phyloP scores from a whole-genome alignment of 2,797 vertebrate species.

The Perodicticus potto region DNA sequence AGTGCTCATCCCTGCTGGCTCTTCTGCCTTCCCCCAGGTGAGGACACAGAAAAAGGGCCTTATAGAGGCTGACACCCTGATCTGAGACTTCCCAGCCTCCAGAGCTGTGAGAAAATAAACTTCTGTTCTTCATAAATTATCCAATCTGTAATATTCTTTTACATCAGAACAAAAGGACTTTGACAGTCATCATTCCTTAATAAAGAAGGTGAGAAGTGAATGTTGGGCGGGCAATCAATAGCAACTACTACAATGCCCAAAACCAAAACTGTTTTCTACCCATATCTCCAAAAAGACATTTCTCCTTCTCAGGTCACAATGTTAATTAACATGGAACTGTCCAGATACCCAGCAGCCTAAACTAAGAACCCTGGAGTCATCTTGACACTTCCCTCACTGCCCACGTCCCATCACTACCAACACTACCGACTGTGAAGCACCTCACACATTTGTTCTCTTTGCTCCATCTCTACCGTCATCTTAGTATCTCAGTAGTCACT shows the following conservation, averaged over 20 bases:
- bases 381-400: background rate
- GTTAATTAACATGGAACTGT: background rate
- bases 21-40: background rate
- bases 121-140: background rate
- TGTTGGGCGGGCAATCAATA: background rate
- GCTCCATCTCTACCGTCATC: background rate
- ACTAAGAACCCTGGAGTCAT: background rate
- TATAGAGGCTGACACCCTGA: background rate
- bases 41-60: background rate
- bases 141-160: background rate
- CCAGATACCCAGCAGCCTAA: background rate
- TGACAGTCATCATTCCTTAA: background rate
- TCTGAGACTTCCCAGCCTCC: background rate
- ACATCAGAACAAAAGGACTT: background rate
- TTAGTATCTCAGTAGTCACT: background rate
- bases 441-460: background rate
- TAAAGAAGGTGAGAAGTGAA: slow-evolving; percentile 42
- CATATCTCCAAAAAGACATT: background rate
- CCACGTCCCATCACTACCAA: no score
- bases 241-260: background rate
- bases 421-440: background rate
- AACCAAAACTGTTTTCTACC: background rate
- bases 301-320: background rate
- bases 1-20: background rate
- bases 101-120: background rate